These are phyloP conservation scores for Phortica variegata DNA, from an alignment of 1,140 invertebrate genomes.

Conservation along the genomic window DNA sequence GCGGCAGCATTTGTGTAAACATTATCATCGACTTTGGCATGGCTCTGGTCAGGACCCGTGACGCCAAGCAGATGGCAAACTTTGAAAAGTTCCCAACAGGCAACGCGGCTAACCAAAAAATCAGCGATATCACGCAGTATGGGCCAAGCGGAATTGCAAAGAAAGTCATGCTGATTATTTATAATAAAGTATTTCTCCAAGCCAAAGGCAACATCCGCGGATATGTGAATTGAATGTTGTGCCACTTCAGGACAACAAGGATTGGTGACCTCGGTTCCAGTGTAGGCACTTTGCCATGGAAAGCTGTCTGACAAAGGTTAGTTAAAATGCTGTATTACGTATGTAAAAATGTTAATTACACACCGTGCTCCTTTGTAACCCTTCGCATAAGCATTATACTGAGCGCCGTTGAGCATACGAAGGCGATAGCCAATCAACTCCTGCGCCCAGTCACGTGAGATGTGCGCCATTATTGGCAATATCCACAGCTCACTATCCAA, in stretches of 20 bases:
- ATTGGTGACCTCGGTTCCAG: conserved; percentile 61
- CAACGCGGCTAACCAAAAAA: conserved; percentile 61
- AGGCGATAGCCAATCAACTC: conserved; percentile 38
- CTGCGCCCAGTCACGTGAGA: conserved; percentile 32
- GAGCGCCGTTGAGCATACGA: conserved; percentile 28
- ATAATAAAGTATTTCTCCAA: conserved; percentile 59
- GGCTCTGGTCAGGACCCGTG: conserved; percentile 65
- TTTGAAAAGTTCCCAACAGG: conserved; percentile 57
- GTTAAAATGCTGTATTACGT: not conserved
- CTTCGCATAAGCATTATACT: conserved; percentile 34
- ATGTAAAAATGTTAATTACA: not conserved
- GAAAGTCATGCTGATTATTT: conserved; percentile 59
- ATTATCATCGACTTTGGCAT: conserved; percentile 60
- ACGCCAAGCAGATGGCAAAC: conserved; percentile 52
- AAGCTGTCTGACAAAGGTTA: conserved; percentile 21
- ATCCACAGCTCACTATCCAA: conserved; percentile 57
- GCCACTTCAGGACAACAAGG: conserved; percentile 62
- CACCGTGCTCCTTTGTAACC: conserved; percentile 44
- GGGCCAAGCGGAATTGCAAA: conserved; percentile 57
- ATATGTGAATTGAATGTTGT: conserved; percentile 61
- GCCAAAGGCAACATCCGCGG: conserved; percentile 60
- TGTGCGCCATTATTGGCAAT: conserved; percentile 38
- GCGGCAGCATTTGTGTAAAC: conserved; percentile 62
- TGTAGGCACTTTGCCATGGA: conserved; percentile 64
- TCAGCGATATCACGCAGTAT: conserved; percentile 61